These are phyloP conservation scores for Nycteola revayana DNA, from an alignment of 2,888 invertebrate genomes.

Conservation along the genomic window DNA sequence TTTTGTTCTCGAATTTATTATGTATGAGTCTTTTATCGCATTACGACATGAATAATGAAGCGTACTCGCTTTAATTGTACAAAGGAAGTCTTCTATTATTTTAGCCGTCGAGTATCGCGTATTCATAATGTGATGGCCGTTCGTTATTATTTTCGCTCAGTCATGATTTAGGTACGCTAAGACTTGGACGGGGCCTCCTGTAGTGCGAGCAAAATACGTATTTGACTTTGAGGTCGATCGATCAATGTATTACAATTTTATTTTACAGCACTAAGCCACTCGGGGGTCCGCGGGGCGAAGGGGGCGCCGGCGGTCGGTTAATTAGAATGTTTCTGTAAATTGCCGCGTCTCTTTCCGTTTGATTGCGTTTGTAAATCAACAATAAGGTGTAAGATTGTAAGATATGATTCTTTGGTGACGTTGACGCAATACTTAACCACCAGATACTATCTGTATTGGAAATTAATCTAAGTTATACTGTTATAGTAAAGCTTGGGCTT, in stretches of 20 bases:
- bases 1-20: too few relatives aligned
- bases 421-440: constrained; percentile 19
- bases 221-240: constrained; percentile 34
- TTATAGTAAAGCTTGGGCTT: constrained; percentile 7
- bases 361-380: constrained; percentile 30
- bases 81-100: constrained; percentile 29
- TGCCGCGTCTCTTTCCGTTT: constrained; percentile 24
- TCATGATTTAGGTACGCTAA: constrained; percentile 43
- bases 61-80: constrained; percentile 10
- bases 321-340: constrained; percentile 37
- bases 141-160: constrained; percentile 36
- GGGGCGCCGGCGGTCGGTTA: constrained; percentile 11
- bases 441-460: constrained; percentile 11
- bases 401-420: constrained; percentile 17
- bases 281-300: constrained; percentile 11
- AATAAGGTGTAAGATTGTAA: constrained; percentile 17
- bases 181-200: constrained; percentile 33
- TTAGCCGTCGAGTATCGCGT: constrained; percentile 16
- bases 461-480: constrained; percentile 9
- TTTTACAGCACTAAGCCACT: constrained; percentile 20
- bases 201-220: constrained; percentile 33
- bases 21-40: too few relatives aligned
- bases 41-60: constrained; percentile 5
- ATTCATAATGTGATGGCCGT: constrained; percentile 24
- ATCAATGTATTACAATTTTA: constrained; percentile 32